Conservation (phyloP, 2,797 vertebrate genomes). For the Pipistrellus pygmaeus region DNA sequence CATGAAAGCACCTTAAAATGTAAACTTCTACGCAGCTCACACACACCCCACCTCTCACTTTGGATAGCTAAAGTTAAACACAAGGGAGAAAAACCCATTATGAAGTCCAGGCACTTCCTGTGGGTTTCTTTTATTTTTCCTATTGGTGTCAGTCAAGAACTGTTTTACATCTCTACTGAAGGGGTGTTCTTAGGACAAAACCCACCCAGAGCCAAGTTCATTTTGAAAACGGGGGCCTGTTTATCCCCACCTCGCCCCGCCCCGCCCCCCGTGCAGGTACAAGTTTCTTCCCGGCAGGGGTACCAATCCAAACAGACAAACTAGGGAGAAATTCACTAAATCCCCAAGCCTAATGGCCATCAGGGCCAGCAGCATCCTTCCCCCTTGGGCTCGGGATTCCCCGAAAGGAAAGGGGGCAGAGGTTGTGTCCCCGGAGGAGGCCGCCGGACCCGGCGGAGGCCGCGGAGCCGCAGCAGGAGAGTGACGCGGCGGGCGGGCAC, state of each 20-base stretch:
- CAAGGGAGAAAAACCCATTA: not conserved
- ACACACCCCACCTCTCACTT: not conserved
- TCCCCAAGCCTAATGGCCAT: not conserved
- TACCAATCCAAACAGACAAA: not conserved
- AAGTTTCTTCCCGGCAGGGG: not conserved
- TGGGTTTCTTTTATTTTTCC: not conserved
- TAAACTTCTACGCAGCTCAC: constrained; percentile 10
- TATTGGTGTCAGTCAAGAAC: not conserved
- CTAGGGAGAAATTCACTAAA: not conserved
- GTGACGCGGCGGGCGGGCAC: constrained; percentile 63
- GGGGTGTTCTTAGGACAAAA: not conserved
- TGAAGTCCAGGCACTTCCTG: not conserved
- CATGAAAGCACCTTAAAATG: not conserved
- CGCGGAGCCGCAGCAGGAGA: not conserved
- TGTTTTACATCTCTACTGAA: not conserved
- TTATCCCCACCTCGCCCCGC: fast-evolving
- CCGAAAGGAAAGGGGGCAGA: not conserved
- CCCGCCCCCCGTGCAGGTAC: not conserved
- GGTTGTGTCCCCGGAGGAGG: no score
- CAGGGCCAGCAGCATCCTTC: constrained; percentile 58
- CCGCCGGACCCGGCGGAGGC: no score
- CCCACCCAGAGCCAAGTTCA: not conserved
- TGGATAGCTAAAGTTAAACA: not conserved
- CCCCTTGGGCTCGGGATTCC: no score
- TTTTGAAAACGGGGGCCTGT: not conserved